phyloP scores from a whole-genome alignment of 1,140 invertebrate species.

The Harpegnathos saltator region DNA sequence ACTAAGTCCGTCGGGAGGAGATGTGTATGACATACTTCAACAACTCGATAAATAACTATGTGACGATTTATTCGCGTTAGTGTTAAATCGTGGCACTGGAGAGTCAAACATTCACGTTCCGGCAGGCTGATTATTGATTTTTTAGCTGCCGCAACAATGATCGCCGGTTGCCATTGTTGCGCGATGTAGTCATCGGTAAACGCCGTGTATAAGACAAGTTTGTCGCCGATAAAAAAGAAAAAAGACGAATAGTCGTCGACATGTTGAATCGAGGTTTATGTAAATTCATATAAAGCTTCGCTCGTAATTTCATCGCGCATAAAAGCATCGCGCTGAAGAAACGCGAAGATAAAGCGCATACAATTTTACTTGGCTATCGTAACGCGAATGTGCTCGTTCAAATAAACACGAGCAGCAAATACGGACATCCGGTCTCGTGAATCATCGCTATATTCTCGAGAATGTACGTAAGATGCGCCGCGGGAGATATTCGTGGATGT shows the following conservation, averaged over 20 bases:
- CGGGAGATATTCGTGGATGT: conserved; percentile 18
- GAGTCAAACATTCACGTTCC: conserved; percentile 45
- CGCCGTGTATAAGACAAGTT: background rate
- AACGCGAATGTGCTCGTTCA: conserved; percentile 59
- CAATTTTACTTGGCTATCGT: conserved; percentile 15
- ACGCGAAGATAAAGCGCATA: conserved; percentile 25
- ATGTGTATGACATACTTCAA: no score
- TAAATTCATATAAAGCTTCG: background rate
- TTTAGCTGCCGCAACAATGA: conserved; percentile 61
- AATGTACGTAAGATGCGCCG: conserved; percentile 34
- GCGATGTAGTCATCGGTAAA: conserved; percentile 7
- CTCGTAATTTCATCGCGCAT: background rate
- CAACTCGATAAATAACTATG: background rate
- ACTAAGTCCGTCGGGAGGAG: no score
- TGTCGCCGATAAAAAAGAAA: background rate
- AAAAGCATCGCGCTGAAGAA: background rate
- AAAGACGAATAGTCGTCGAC: background rate
- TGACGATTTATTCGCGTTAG: conserved; percentile 11
- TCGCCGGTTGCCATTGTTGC: conserved; percentile 44
- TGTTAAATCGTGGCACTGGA: background rate
- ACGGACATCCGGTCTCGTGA: conserved; percentile 75
- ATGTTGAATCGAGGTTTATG: background rate
- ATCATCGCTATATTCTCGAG: conserved; percentile 75
- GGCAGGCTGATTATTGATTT: conserved; percentile 66
- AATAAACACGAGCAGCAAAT: conserved; percentile 33